Percentiles rank a stretch among this genome's conserved stretches.
phyloP scores from a whole-genome alignment of 2,888 invertebrate genomes.

The Sepiola atlantica region DNA sequence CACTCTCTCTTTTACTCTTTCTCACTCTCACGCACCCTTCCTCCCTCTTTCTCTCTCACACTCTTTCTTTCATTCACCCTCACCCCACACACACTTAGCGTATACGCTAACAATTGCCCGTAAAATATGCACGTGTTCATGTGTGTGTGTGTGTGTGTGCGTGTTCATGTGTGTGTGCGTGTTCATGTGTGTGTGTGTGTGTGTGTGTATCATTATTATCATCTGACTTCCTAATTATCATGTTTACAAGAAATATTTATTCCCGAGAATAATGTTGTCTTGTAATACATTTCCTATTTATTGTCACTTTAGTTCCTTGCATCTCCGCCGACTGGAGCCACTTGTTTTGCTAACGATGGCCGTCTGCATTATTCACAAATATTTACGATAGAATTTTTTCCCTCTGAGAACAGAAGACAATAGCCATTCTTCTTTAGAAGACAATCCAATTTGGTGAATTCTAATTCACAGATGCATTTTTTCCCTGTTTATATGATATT shows the following conservation, averaged over 20 bases:
- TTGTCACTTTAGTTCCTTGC: not conserved
- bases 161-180: no score
- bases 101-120: no score
- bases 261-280: not conserved
- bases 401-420: not conserved
- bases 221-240: not conserved
- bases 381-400: not conserved
- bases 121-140: not conserved
- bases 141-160: not conserved
- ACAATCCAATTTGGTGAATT: not conserved
- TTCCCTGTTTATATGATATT: no score
- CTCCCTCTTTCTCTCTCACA: no score
- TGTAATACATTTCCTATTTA: not conserved
- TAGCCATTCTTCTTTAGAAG: not conserved
- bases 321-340: not conserved
- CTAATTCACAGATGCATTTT: not conserved
- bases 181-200: not conserved
- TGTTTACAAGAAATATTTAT: conserved; percentile 1
- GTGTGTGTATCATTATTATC: not conserved
- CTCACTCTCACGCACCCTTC: no score
- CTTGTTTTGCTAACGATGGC: not conserved
- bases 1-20: no score
- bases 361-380: not conserved
- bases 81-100: no score
- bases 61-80: no score